Conservation (phyloP, 2,113 vertebrate species). For the Pycnonotus jocosus region DNA sequence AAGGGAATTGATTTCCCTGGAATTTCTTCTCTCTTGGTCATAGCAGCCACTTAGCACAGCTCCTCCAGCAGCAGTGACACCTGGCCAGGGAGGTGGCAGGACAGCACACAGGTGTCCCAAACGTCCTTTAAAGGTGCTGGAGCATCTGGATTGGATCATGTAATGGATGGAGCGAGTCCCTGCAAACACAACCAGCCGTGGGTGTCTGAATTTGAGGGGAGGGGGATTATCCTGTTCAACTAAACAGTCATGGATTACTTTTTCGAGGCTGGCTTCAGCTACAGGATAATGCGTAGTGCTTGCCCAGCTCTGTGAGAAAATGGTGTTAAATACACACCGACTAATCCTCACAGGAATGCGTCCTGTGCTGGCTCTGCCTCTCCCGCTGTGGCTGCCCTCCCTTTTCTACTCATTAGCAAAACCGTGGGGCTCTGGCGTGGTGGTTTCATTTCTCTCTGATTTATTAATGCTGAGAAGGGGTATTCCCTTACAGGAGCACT, state of each 20-base stretch:
- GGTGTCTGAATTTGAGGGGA: not conserved
- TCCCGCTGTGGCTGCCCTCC: not conserved
- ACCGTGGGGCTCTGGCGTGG: rapidly evolving
- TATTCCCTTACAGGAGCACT: not conserved
- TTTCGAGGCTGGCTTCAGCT: not conserved
- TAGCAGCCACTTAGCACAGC: not conserved
- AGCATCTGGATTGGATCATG: not conserved
- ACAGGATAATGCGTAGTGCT: not conserved
- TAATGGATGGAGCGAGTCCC: not conserved
- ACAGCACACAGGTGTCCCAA: not conserved
- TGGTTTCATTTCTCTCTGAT: not conserved
- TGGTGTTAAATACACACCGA: not conserved
- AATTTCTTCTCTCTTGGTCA: not conserved
- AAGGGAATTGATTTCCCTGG: not conserved
- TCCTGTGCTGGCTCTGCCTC: not conserved
- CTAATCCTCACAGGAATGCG: not conserved
- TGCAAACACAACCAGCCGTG: not conserved
- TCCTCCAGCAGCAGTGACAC: not conserved
- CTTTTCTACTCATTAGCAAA: not conserved
- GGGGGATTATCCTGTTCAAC: not conserved
- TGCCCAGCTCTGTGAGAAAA: conserved; percentile 5
- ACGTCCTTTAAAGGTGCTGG: not conserved
- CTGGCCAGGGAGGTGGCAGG: not conserved
- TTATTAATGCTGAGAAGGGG: not conserved
- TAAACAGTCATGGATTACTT: not conserved